phyloP scores from a whole-genome alignment of 2,888 invertebrate genomes.

The Phyllotreta cruciferae region DNA sequence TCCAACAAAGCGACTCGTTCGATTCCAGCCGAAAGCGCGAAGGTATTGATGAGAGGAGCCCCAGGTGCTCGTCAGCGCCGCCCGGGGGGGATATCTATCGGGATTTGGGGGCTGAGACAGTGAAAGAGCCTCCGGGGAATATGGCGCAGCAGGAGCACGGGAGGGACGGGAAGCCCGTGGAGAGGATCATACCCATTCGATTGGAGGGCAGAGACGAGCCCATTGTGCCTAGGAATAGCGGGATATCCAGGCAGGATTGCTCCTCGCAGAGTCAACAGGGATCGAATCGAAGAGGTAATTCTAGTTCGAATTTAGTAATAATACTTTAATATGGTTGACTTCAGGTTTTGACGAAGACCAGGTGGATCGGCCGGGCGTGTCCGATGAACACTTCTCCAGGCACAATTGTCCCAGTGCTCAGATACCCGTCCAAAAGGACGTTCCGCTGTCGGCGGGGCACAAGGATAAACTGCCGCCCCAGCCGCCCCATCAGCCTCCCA shows the following conservation, averaged over 20 bases:
- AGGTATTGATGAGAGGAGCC: slow-evolving; percentile 67
- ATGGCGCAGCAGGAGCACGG: slow-evolving; percentile 27
- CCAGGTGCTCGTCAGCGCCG: slow-evolving; percentile 82
- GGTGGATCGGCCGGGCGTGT: slow-evolving; percentile 44
- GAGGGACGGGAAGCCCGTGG: slow-evolving; percentile 20
- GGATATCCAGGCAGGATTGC: slow-evolving; percentile 38
- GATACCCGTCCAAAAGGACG: slow-evolving; percentile 42
- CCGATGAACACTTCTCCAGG: slow-evolving; percentile 40
- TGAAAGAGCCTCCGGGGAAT: slow-evolving; percentile 15
- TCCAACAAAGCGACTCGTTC: slow-evolving; percentile 72
- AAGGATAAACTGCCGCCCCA: slow-evolving; percentile 38
- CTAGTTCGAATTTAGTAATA: slow-evolving; percentile 46
- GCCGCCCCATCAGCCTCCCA: slow-evolving; percentile 53
- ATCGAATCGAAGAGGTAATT: slow-evolving; percentile 51
- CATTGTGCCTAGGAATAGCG: slow-evolving; percentile 68
- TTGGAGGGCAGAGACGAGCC: slow-evolving; percentile 85
- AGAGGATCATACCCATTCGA: slow-evolving; percentile 56
- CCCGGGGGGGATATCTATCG: slow-evolving; percentile 67
- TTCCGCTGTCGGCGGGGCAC: too few species aligned
- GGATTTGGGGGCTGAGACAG: too few species aligned
- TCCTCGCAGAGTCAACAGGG: too few species aligned
- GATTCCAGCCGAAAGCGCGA: slow-evolving; percentile 76
- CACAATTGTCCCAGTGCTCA: slow-evolving; percentile 46
- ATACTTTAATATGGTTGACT: slow-evolving; percentile 46
- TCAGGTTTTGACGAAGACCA: slow-evolving; percentile 9